These are phyloP conservation scores for Synergus gifuensis DNA, from an alignment of 2,888 invertebrate species.

Conservation along the genomic window DNA sequence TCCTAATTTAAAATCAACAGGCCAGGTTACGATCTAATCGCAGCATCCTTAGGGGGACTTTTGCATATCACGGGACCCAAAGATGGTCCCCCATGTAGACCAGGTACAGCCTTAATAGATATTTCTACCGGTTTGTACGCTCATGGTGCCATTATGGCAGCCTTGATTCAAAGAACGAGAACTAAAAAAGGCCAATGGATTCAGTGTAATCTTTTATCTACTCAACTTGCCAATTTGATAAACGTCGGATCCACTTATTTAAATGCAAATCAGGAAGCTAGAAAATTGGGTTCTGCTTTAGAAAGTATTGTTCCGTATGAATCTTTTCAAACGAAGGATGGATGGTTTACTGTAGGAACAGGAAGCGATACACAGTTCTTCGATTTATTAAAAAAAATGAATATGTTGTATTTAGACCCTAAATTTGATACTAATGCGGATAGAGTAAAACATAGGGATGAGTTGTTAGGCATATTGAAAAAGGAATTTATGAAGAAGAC, in stretches of 20 bases:
- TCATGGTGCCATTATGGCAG: slow-evolving; percentile 96
- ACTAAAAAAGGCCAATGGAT: slow-evolving; percentile 94
- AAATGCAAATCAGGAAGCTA: slow-evolving; percentile 89
- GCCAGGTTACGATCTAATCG: slow-evolving; percentile 98
- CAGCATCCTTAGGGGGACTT: slow-evolving; percentile 94
- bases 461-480: slow-evolving; percentile 83
- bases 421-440: slow-evolving; percentile 86
- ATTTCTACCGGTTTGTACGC: slow-evolving; percentile 96
- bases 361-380: slow-evolving; percentile 91
- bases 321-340: slow-evolving; percentile 90
- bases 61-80: slow-evolving; percentile 93
- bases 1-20: slow-evolving; percentile 76
- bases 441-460: slow-evolving; percentile 87
- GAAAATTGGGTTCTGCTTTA: slow-evolving; percentile 95
- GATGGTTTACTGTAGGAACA: slow-evolving; percentile 91
- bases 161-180: slow-evolving; percentile 86
- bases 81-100: slow-evolving; percentile 91
- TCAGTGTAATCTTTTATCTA: slow-evolving; percentile 95
- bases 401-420: slow-evolving; percentile 82
- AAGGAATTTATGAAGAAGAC: slow-evolving; percentile 82
- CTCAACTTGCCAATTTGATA: slow-evolving; percentile 92
- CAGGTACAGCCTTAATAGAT: slow-evolving; percentile 96
- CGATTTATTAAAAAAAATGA: slow-evolving; percentile 84
- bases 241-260: slow-evolving; percentile 94
- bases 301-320: slow-evolving; percentile 97